Conservation (phyloP, 2,113 vertebrate species). For the Axis porcinus region DNA sequence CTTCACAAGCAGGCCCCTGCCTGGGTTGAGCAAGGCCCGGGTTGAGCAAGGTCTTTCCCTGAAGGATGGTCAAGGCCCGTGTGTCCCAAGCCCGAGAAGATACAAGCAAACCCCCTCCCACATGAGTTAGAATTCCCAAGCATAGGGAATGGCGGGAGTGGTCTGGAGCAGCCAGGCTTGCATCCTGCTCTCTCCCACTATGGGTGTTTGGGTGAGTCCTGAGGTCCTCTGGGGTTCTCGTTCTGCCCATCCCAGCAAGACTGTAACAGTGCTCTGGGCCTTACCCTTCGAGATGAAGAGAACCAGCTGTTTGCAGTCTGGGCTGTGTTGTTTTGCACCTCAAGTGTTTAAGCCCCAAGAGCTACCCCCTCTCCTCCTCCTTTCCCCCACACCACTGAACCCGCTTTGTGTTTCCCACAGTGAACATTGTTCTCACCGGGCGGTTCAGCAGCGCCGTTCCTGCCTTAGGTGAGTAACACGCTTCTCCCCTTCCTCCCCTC, state of each 20-base stretch:
- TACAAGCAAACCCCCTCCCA: not conserved
- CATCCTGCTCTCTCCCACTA: not conserved
- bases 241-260: not conserved
- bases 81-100: not conserved
- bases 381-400: not conserved
- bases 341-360: not conserved
- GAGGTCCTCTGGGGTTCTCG: not conserved
- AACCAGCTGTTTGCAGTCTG: not conserved
- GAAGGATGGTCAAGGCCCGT: not conserved
- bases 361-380: not conserved
- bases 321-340: not conserved
- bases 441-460: constrained; percentile 81
- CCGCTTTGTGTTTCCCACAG: constrained; percentile 71
- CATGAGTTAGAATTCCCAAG: too few species aligned
- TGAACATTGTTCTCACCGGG: constrained; percentile 83
- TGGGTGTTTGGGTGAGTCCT: not conserved
- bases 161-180: too few species aligned
- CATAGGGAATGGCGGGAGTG: not conserved
- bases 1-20: not conserved
- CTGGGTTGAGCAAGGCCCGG: not conserved
- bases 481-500: constrained; percentile 6
- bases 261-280: not conserved
- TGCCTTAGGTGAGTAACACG: constrained; percentile 81
- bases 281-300: not conserved
- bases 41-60: not conserved